A percentile compares a stretch with the other conserved stretches of the same genome.
Conservation (phyloP, 1,140 invertebrate species). For the Tetragnatha versicolor region DNA sequence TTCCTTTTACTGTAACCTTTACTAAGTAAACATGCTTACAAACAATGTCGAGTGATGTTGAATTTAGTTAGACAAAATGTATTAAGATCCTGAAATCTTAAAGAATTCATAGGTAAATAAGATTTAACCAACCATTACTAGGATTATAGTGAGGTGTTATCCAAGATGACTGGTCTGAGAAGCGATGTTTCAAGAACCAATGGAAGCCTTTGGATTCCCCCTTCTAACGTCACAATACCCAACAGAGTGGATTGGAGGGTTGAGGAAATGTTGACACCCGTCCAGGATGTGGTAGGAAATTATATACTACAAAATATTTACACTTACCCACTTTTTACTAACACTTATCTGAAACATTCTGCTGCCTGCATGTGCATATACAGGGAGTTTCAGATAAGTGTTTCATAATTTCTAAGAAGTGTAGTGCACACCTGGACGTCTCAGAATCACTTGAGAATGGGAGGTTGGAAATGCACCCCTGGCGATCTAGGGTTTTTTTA, state of each 20-base stretch:
- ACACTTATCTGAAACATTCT: too few relatives aligned
- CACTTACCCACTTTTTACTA: too few relatives aligned
- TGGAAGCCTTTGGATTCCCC: neutral
- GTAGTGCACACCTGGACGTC: too few relatives aligned
- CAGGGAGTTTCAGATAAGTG: too few relatives aligned
- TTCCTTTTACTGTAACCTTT: neutral
- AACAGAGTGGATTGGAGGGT: slow-evolving; percentile 64
- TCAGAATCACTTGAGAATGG: too few relatives aligned
- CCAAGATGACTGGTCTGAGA: neutral
- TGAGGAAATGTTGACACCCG: slow-evolving; percentile 64
- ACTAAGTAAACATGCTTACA: neutral
- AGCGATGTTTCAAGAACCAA: too few relatives aligned
- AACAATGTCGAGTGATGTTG: neutral
- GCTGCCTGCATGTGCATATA: too few relatives aligned
- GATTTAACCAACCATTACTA: neutral
- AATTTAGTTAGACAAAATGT: neutral
- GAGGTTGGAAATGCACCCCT: too few relatives aligned
- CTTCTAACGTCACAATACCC: slow-evolving; percentile 4
- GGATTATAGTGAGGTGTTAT: neutral
- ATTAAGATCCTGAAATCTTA: too few relatives aligned
- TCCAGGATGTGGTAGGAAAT: slow-evolving; percentile 64
- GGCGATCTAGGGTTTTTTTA: too few relatives aligned
- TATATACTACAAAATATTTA: too few relatives aligned
- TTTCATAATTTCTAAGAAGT: too few relatives aligned
- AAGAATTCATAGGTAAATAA: neutral